Evolutionary conservation across 2,113 vertebrate genomes (phyloP).

Genomic region (Actenoides hombroni): DNA sequence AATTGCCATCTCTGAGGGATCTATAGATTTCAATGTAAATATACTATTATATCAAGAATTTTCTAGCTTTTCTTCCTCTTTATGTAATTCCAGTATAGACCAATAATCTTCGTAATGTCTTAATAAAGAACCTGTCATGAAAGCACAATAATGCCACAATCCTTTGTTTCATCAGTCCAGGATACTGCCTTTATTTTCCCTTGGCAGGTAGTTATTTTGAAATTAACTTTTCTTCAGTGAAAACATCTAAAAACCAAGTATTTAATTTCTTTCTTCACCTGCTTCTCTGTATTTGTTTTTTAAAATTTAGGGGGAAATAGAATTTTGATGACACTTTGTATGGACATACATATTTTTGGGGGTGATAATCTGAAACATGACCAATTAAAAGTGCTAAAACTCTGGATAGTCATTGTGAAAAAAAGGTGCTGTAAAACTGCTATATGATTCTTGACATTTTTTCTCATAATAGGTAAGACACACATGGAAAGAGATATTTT

Average conservation of each 20-base stretch:
- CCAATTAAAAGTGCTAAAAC: background rate
- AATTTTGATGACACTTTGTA: constrained; percentile 28
- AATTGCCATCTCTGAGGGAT: background rate
- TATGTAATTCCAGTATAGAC: background rate
- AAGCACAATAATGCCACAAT: background rate
- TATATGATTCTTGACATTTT: background rate
- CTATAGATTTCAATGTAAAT: background rate
- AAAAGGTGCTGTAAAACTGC: background rate
- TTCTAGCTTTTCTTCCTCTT: background rate
- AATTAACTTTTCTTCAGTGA: constrained; percentile 14
- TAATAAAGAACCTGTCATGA: background rate
- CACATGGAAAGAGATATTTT: background rate
- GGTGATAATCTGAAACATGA: constrained; percentile 20
- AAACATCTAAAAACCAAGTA: constrained; percentile 5
- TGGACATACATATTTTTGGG: background rate
- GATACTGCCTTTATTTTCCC: background rate
- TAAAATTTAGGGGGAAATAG: background rate
- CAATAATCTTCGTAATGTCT: background rate
- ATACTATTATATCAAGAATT: background rate
- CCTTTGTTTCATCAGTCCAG: background rate
- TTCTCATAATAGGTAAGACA: background rate
- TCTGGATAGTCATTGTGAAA: background rate
- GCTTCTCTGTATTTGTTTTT: background rate
- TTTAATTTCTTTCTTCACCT: background rate
- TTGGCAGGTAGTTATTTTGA: background rate